phyloP scores from a whole-genome alignment of 2,797 vertebrate species.

The Amblyopsis hoosieri region DNA sequence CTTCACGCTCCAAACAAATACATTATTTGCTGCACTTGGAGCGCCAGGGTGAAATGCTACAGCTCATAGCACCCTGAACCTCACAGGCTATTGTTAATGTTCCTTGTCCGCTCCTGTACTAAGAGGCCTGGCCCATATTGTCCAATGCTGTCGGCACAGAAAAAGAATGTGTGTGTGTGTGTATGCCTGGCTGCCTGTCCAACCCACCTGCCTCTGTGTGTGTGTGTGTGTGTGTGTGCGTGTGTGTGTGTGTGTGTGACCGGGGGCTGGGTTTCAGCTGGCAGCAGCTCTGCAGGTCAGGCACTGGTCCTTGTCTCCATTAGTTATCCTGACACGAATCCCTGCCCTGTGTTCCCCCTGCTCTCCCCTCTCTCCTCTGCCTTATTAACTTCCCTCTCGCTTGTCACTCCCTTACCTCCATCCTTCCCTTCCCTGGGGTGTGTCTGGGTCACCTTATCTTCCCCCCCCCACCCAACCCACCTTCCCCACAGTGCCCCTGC shows the following conservation, averaged over 20 bases:
- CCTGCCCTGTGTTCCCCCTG: constrained; percentile 52
- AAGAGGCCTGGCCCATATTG: constrained; percentile 29
- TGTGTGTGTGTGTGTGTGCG: constrained; percentile 7
- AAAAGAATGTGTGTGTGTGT: constrained; percentile 6
- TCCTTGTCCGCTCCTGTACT: constrained; percentile 22
- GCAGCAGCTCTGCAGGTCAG: constrained; percentile 58
- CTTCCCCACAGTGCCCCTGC: constrained; percentile 23
- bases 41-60: constrained; percentile 40
- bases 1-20: constrained; percentile 71
- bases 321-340: constrained; percentile 71
- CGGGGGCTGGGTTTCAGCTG: constrained; percentile 43
- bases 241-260: constrained; percentile 23
- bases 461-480: constrained; percentile 41
- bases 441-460: constrained; percentile 43
- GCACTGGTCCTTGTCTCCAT: constrained; percentile 66
- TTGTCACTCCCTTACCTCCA: constrained; percentile 16
- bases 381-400: constrained; percentile 51
- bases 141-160: constrained; percentile 5
- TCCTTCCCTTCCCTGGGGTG: constrained; percentile 15
- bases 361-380: constrained; percentile 35
- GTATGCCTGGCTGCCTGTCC: background rate
- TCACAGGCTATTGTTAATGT: constrained; percentile 50
- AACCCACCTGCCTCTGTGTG: constrained; percentile 43
- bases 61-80: constrained; percentile 45
- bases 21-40: constrained; percentile 56